These are phyloP conservation scores for Himalopsyche kuldschensis DNA, from an alignment of 2,888 invertebrate genomes.

Conservation along the genomic window DNA sequence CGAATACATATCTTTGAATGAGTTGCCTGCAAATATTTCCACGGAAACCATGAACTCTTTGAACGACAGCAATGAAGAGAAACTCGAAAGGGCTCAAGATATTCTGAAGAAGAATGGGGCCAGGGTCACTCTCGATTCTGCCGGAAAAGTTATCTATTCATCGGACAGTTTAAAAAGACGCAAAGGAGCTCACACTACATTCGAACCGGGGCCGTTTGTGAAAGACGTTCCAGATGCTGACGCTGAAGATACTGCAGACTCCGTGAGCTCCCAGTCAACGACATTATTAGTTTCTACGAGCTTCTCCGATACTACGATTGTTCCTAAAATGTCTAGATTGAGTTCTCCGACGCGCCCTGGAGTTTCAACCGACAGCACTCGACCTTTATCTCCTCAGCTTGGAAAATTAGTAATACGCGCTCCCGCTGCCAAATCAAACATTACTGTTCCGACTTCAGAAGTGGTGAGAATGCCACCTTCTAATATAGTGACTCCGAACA, in stretches of 20 bases:
- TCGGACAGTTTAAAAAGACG: slow-evolving; percentile 81
- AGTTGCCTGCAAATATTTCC: slow-evolving; percentile 62
- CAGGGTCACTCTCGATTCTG: slow-evolving; percentile 80
- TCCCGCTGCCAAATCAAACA: slow-evolving; percentile 49
- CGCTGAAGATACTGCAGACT: slow-evolving; percentile 42
- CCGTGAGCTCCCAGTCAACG: slow-evolving; percentile 1
- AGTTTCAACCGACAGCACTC: slow-evolving; percentile 42
- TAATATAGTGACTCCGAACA: slow-evolving; percentile 63
- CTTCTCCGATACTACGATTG: slow-evolving; percentile 20
- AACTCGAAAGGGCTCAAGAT: slow-evolving; percentile 48
- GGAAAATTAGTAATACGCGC: slow-evolving; percentile 68
- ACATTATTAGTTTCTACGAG: slow-evolving; percentile 6
- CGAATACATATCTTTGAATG: slow-evolving; percentile 81
- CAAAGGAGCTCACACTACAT: slow-evolving; percentile 81
- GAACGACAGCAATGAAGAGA: slow-evolving; percentile 4
- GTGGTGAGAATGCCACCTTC: slow-evolving; percentile 62
- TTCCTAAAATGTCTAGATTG: slow-evolving; percentile 46
- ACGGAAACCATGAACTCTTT: slow-evolving; percentile 38
- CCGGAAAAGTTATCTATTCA: slow-evolving; percentile 85
- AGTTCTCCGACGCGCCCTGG: slow-evolving; percentile 50
- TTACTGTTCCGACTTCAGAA: slow-evolving; percentile 53
- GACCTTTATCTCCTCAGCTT: slow-evolving; percentile 65
- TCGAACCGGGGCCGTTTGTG: slow-evolving; percentile 85
- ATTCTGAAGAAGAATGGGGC: slow-evolving; percentile 66
- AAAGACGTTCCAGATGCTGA: slow-evolving; percentile 58